Evolutionary conservation across 2,113 vertebrate genomes (phyloP).

Genomic region (Mormyrus lacerda): DNA sequence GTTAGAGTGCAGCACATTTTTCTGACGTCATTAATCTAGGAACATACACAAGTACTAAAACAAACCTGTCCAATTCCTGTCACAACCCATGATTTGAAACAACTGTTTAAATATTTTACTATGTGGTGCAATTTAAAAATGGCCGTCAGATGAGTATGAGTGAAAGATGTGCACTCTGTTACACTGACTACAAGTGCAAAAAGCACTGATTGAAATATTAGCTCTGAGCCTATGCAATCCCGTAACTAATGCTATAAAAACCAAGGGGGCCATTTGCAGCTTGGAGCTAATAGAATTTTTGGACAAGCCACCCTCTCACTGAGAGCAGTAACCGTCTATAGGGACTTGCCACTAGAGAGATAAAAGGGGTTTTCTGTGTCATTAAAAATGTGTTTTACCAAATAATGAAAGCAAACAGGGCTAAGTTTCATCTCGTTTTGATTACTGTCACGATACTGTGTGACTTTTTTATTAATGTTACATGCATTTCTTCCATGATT

Average conservation of each 20-base stretch:
- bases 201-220: not conserved
- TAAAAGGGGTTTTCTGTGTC: not conserved
- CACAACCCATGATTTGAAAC: not conserved
- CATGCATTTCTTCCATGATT: not conserved
- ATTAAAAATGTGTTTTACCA: not conserved
- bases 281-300: not conserved
- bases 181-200: not conserved
- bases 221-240: not conserved
- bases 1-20: not conserved
- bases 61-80: not conserved
- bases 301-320: not conserved
- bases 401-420: not conserved
- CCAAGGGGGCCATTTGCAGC: not conserved
- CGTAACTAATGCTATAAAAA: not conserved
- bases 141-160: not conserved
- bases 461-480: not conserved
- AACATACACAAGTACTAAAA: not conserved
- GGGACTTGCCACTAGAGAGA: not conserved
- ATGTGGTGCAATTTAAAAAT: not conserved
- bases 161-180: not conserved
- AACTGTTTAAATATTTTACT: not conserved
- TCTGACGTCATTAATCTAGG: not conserved
- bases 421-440: not conserved
- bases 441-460: not conserved
- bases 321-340: not conserved